Evolutionary conservation across 1,140 invertebrate species (phyloP).

Genomic region (Harpegnathos saltator): DNA sequence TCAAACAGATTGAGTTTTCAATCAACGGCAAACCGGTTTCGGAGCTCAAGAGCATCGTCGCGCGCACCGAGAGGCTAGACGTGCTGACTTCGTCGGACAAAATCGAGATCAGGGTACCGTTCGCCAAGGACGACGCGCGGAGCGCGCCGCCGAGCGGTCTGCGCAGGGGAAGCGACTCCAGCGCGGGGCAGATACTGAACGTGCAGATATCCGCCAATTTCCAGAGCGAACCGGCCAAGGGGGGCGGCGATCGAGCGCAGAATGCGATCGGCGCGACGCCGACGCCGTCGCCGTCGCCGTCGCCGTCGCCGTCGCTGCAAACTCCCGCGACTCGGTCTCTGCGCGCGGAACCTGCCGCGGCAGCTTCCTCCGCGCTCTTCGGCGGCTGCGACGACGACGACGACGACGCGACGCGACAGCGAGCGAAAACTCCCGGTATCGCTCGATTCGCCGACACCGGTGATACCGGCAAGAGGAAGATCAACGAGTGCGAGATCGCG

Average conservation of each 20-base stretch:
- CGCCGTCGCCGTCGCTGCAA: slow-evolving; percentile 18
- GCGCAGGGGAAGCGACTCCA: background rate
- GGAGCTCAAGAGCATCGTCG: slow-evolving; percentile 65
- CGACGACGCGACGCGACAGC: background rate
- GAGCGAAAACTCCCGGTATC: too few relatives aligned
- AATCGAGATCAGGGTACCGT: slow-evolving; percentile 73
- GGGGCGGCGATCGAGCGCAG: background rate
- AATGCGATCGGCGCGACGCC: slow-evolving; percentile 16
- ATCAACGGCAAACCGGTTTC: slow-evolving; percentile 72
- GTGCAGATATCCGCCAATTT: slow-evolving; percentile 67
- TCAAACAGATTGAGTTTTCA: slow-evolving; percentile 73
- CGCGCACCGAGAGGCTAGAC: slow-evolving; percentile 65
- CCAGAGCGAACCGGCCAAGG: slow-evolving; percentile 8
- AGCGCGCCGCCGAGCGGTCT: background rate
- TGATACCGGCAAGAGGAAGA: background rate
- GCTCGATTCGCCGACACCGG: background rate
- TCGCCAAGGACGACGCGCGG: background rate
- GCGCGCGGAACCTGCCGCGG: background rate
- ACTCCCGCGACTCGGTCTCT: background rate
- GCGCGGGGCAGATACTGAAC: slow-evolving; percentile 51
- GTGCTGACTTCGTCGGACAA: slow-evolving; percentile 69
- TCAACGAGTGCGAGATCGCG: background rate
- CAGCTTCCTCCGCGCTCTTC: background rate
- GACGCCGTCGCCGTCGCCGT: background rate
- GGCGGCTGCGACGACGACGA: background rate